Evolutionary conservation across 2,113 vertebrate genomes (phyloP).

Genomic region (Myiagra hebetior): DNA sequence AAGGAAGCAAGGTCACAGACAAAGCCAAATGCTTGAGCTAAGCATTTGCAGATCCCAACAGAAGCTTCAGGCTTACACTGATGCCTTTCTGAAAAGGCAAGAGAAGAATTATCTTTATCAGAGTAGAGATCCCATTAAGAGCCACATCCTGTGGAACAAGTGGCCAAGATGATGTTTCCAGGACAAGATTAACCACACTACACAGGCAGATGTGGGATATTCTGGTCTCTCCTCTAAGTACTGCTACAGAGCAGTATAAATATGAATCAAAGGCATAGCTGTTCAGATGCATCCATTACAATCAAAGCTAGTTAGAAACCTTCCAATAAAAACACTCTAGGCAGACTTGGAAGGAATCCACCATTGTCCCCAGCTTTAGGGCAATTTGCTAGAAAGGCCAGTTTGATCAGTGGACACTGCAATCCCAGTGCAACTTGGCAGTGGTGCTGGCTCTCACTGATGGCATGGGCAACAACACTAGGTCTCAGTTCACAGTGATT

Average conservation of each 20-base stretch:
- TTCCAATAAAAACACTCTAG: neutral
- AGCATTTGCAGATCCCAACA: neutral
- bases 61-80: conserved; percentile 15
- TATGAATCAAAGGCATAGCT: neutral
- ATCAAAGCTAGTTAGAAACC: neutral
- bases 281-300: neutral
- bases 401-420: neutral
- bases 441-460: neutral
- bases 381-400: neutral
- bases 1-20: conserved; percentile 48
- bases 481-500: neutral
- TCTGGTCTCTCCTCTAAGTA: neutral
- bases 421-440: neutral
- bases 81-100: neutral
- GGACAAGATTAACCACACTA: neutral
- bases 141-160: neutral
- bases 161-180: neutral
- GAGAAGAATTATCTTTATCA: neutral
- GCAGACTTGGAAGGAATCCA: neutral
- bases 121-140: neutral
- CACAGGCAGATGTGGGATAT: neutral
- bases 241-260: neutral
- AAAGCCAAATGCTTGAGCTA: neutral
- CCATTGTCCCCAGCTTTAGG: neutral
- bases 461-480: neutral